Conservation (phyloP, 2,888 invertebrate genomes). For the Harpalus rufipes region DNA sequence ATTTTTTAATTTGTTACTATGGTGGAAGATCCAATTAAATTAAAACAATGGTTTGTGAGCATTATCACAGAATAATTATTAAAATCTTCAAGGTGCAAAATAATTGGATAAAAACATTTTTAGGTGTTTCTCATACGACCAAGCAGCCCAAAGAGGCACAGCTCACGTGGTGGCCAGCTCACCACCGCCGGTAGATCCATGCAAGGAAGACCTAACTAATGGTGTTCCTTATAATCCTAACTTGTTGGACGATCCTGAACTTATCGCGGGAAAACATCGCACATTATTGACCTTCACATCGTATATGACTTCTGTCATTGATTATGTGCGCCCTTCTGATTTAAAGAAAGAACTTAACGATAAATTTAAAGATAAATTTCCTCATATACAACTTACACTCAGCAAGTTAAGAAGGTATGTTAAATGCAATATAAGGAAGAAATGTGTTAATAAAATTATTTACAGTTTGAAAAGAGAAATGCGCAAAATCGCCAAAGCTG, state of each 20-base stretch:
- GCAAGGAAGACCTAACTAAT: conserved; percentile 75
- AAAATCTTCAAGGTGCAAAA: not conserved
- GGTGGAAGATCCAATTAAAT: no score
- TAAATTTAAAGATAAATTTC: conserved; percentile 96
- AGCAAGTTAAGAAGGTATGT: conserved; percentile 95
- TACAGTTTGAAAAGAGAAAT: conserved; percentile 96
- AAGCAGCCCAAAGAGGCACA: conserved; percentile 80
- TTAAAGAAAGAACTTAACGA: conserved; percentile 98
- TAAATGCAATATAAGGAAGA: not conserved
- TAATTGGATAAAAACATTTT: conserved; percentile 70
- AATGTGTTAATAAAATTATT: conserved; percentile 58
- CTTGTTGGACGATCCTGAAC: conserved; percentile 94
- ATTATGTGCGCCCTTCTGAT: conserved; percentile 96
- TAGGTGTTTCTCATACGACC: conserved; percentile 88
- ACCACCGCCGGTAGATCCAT: conserved; percentile 75
- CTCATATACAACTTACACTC: conserved; percentile 94
- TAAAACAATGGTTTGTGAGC: no score
- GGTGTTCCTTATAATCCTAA: conserved; percentile 87
- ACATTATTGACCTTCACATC: conserved; percentile 92
- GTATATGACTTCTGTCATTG: conserved; percentile 96
- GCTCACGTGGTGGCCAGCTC: conserved; percentile 78
- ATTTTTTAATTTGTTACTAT: no score
- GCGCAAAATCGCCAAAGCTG: conserved; percentile 93
- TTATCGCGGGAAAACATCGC: conserved; percentile 93
- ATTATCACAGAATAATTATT: not conserved